A percentile compares a stretch with the other conserved stretches of the same genome.
These are phyloP conservation scores for Capra hircus DNA, from an alignment of 2,113 vertebrate genomes.

Conservation along the genomic window DNA sequence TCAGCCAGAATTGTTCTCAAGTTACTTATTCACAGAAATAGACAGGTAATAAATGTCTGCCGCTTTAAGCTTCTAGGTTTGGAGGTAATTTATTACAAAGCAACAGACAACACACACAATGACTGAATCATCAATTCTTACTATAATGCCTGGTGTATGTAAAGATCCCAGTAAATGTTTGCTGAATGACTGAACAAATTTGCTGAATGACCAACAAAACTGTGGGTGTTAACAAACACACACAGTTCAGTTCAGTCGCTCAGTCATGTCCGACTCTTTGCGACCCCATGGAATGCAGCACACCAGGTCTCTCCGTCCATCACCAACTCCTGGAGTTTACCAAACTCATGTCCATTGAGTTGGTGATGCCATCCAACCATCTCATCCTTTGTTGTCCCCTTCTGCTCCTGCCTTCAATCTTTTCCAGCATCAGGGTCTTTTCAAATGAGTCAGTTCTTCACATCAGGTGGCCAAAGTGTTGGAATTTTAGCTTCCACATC, in stretches of 20 bases:
- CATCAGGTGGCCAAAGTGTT: neutral
- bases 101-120: neutral
- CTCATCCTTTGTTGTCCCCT: neutral
- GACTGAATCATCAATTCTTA: neutral
- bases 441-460: neutral
- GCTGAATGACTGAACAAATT: neutral
- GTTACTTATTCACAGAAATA: neutral
- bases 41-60: neutral
- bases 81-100: neutral
- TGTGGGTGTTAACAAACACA: neutral
- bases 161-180: neutral
- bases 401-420: neutral
- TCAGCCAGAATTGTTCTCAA: neutral
- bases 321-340: neutral
- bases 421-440: neutral
- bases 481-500: neutral
- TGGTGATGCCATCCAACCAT: neutral
- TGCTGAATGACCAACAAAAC: neutral
- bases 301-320: neutral
- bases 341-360: neutral
- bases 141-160: neutral
- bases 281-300: neutral
- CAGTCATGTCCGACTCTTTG: neutral
- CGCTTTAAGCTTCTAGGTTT: neutral
- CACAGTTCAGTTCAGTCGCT: neutral